phyloP scores from a whole-genome alignment of 2,113 vertebrate genomes.

The Mormyrus lacerda region DNA sequence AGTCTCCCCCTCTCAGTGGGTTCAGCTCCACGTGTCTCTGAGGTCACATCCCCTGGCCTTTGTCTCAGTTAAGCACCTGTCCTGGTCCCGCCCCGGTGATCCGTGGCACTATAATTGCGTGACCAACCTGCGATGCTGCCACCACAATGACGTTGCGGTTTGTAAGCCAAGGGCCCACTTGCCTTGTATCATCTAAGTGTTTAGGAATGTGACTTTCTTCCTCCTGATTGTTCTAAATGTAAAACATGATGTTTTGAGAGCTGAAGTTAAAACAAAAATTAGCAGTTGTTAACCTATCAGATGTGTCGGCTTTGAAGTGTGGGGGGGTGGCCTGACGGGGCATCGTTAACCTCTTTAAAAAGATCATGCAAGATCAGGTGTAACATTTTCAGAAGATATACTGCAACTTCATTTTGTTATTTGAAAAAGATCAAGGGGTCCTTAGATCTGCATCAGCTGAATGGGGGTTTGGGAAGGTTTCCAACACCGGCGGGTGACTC shows the following conservation, averaged over 20 bases:
- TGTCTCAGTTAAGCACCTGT: constrained; percentile 9
- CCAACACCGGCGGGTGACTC: neutral
- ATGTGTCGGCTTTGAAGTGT: neutral
- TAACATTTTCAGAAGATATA: neutral
- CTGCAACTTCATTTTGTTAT: neutral
- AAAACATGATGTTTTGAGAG: neutral
- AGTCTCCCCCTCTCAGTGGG: neutral
- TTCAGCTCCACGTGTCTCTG: neutral
- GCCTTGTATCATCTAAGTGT: neutral
- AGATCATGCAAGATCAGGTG: neutral
- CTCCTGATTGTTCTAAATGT: neutral
- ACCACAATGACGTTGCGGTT: neutral
- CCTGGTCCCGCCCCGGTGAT: neutral
- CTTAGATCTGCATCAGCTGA: neutral
- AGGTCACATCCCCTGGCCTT: neutral
- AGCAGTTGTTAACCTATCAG: neutral
- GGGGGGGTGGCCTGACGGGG: neutral
- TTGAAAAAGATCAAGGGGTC: neutral
- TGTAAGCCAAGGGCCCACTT: neutral
- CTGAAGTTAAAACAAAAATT: neutral
- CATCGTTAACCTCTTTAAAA: constrained; percentile 1
- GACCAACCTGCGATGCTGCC: neutral
- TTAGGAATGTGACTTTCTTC: neutral
- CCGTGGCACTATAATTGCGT: neutral
- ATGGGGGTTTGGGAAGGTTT: neutral